Conservation (phyloP, 2,113 vertebrate species). For the Trichechus manatus region DNA sequence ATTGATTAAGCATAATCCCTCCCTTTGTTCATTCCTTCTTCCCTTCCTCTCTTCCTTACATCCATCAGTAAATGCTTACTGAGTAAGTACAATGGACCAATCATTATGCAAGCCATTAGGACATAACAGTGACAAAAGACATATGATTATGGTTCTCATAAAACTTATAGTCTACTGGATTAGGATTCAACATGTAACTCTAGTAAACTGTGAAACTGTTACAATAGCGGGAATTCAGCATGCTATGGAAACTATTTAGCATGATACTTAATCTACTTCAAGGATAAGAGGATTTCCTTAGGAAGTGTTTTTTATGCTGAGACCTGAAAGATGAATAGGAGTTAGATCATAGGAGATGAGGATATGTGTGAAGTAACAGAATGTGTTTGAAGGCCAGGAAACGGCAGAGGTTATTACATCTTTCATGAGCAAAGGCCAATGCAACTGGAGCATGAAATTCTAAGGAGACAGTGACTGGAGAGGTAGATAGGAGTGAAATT, state of each 20-base stretch:
- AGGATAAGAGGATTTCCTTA: not conserved
- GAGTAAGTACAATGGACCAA: not conserved
- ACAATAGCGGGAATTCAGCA: not conserved
- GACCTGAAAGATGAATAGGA: not conserved
- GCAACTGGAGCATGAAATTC: not conserved
- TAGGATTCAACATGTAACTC: not conserved
- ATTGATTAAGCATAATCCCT: not conserved
- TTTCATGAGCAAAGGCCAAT: not conserved
- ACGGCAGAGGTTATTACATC: not conserved
- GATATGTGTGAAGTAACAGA: not conserved
- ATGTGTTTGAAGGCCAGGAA: not conserved
- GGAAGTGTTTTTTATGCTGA: not conserved
- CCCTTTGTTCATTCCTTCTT: not conserved
- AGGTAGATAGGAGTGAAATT: not conserved
- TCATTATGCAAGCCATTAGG: not conserved
- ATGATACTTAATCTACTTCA: not conserved
- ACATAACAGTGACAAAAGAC: not conserved
- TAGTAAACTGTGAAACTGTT: constrained; percentile 19
- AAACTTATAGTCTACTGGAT: not conserved
- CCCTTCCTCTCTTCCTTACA: not conserved
- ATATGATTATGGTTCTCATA: not conserved
- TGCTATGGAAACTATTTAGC: not conserved
- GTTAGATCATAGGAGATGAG: not conserved
- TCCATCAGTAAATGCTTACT: not conserved
- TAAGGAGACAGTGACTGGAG: constrained; percentile 23